phyloP scores from a whole-genome alignment of 2,888 invertebrate species.

The Hymenopus coronatus region DNA sequence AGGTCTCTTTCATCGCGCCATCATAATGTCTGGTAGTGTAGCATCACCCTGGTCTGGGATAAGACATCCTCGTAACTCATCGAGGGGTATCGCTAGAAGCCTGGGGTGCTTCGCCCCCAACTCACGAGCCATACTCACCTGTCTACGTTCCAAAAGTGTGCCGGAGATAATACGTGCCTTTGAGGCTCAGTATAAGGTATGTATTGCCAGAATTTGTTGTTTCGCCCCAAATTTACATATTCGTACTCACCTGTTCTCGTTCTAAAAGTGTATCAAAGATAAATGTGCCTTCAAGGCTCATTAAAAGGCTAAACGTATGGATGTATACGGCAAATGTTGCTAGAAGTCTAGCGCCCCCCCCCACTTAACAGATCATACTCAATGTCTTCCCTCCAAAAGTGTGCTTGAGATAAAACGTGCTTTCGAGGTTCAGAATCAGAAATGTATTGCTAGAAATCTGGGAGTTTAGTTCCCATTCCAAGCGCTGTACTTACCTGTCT shows the following conservation, averaged over 20 bases:
- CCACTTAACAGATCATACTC: conserved; percentile 41
- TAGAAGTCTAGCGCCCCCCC: conserved; percentile 52
- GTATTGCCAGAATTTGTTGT: neutral
- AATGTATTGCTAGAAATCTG: conserved; percentile 53
- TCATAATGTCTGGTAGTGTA: conserved; percentile 64
- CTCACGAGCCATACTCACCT: conserved; percentile 48
- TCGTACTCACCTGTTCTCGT: too few species aligned
- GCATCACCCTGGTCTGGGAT: conserved; percentile 52
- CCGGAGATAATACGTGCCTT: conserved; percentile 59
- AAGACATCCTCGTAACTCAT: conserved; percentile 49
- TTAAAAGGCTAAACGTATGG: too few species aligned
- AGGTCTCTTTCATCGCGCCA: conserved; percentile 64
- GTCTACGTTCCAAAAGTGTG: conserved; percentile 60
- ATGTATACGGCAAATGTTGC: conserved; percentile 56
- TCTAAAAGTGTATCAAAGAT: too few species aligned
- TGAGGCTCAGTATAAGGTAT: conserved; percentile 53
- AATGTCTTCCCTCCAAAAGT: conserved; percentile 60
- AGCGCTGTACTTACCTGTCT: conserved; percentile 57
- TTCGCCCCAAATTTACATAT: too few species aligned
- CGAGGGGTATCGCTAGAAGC: conserved; percentile 56
- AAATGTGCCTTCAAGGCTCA: conserved; percentile 48
- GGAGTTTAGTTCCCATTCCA: conserved; percentile 47
- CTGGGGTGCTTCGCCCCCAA: conserved; percentile 49
- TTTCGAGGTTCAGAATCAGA: conserved; percentile 54
- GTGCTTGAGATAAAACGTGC: conserved; percentile 59